These are phyloP conservation scores for Pedetes capensis DNA, from an alignment of 2,113 vertebrate species.

Conservation along the genomic window DNA sequence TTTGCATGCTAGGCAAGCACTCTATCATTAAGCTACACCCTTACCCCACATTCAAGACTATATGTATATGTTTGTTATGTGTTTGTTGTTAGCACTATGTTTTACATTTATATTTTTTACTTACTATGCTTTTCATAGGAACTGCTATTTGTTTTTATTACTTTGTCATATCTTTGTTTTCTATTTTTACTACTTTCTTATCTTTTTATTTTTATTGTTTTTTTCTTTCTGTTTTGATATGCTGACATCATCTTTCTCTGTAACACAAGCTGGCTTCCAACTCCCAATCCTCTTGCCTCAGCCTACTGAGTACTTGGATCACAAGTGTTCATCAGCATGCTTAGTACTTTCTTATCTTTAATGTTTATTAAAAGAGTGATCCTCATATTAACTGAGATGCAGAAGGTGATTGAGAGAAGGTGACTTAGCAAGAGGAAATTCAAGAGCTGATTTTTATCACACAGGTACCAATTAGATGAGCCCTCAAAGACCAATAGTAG, in stretches of 20 bases:
- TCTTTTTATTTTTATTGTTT: too few relatives aligned
- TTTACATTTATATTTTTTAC: background rate
- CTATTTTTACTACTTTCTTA: background rate
- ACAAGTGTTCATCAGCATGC: too few relatives aligned
- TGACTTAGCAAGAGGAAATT: background rate
- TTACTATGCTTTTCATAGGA: background rate
- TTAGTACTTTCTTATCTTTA: background rate
- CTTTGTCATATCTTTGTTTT: background rate
- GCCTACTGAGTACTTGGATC: too few relatives aligned
- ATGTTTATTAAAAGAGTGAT: background rate
- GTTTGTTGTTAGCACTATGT: background rate
- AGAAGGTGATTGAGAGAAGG: background rate
- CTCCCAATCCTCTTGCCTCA: too few relatives aligned
- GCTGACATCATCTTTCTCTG: too few relatives aligned
- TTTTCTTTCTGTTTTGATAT: too few relatives aligned
- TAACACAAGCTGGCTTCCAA: too few relatives aligned
- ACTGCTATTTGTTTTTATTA: background rate
- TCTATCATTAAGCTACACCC: background rate
- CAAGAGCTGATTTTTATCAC: background rate
- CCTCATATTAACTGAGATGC: background rate
- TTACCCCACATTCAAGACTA: background rate
- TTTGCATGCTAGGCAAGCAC: too few relatives aligned
- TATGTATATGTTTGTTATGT: background rate
- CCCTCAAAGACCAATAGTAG: too few relatives aligned
- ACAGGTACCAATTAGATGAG: too few relatives aligned